Conservation (phyloP, 2,797 vertebrate species). For the Coranthus polyacanthus region DNA sequence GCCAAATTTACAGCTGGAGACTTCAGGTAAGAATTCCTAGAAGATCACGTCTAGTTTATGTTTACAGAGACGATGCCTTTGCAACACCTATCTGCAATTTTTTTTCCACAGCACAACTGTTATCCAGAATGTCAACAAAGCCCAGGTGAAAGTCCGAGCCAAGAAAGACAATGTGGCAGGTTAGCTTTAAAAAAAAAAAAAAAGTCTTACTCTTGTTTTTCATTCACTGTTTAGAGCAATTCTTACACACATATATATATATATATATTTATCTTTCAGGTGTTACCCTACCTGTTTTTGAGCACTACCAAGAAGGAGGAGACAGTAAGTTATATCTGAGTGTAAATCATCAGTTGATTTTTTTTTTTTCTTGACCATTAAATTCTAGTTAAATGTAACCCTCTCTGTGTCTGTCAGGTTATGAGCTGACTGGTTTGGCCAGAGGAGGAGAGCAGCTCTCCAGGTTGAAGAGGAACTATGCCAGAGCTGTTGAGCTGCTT, state of each 20-base stretch:
- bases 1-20: constrained; percentile 98
- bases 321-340: constrained; percentile 90
- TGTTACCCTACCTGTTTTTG: constrained; percentile 98
- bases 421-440: constrained; percentile 97
- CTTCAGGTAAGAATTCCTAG: constrained; percentile 88
- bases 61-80: neutral
- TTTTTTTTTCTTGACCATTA: neutral
- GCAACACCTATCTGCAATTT: constrained; percentile 5
- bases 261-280: constrained; percentile 78
- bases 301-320: constrained; percentile 98
- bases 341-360: neutral
- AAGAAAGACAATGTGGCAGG: constrained; percentile 99
- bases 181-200: constrained; percentile 55
- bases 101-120: constrained; percentile 91
- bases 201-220: neutral
- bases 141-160: constrained; percentile 97
- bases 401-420: constrained; percentile 85
- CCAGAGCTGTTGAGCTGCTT: constrained; percentile 97
- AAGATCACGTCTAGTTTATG: neutral
- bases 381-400: neutral
- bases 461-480: constrained; percentile 98
- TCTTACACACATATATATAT: neutral
- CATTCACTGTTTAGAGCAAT: no score
- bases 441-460: constrained; percentile 97
- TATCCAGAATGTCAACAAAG: constrained; percentile 99